phyloP scores from a whole-genome alignment of 2,888 invertebrate species.

The Caenorhabditis sp. region DNA sequence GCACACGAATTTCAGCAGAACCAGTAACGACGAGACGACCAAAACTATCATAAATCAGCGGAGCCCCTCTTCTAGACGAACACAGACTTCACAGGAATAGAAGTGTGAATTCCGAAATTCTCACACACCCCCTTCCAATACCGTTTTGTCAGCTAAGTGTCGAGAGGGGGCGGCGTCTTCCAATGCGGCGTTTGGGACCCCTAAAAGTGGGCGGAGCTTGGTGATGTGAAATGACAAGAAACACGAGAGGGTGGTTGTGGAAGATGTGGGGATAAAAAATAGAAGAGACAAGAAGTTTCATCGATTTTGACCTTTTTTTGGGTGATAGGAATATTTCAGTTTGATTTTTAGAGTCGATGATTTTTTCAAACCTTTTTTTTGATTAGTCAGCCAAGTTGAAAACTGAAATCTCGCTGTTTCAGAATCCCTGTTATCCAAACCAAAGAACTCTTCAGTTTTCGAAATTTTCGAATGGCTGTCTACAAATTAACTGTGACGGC shows the following conservation, averaged over 20 bases:
- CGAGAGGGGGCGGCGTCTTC: slow-evolving; percentile 39
- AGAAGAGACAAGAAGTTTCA: no score
- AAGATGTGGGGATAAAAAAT: slow-evolving; percentile 2
- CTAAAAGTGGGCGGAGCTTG: slow-evolving; percentile 14
- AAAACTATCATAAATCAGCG: background rate
- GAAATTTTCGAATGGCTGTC: no score
- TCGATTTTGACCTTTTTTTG: no score
- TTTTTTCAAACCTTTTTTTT: no score
- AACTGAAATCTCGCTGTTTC: no score
- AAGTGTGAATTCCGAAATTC: slow-evolving; percentile 37
- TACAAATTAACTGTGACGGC: no score
- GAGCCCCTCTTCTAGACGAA: slow-evolving; percentile 1
- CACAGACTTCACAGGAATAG: slow-evolving; percentile 23
- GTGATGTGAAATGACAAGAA: background rate
- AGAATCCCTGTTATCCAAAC: no score
- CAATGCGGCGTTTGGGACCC: slow-evolving; percentile 9
- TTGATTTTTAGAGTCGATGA: no score
- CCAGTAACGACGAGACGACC: background rate
- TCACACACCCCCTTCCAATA: slow-evolving; percentile 8
- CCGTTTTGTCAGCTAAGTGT: slow-evolving; percentile 34
- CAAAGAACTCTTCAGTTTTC: no score
- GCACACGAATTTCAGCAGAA: background rate
- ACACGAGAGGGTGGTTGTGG: background rate
- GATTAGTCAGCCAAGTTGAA: no score
- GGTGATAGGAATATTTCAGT: no score